Evolutionary conservation across 2,888 invertebrate genomes (phyloP), one percentile per base, ranked within the genome.

Genomic region (Dasysyrphus albostriatus): DNA sequence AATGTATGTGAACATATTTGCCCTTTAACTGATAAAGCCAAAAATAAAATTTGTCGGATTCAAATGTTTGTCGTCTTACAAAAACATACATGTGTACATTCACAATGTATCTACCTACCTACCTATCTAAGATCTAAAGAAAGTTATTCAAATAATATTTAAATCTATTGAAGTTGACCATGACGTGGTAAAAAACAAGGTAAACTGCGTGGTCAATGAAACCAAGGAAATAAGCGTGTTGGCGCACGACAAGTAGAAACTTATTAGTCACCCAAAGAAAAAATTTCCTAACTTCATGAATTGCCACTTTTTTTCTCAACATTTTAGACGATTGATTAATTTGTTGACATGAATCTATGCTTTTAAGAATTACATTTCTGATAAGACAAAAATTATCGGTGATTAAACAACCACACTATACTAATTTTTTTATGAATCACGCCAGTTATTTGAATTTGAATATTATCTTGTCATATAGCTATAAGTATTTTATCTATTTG

Each of bases 201-300:
- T 82, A 24, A 82, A 82, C 70, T 70, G 69, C 56, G 34, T 75
- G 51, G 42, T 69, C 51, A 67, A 37, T 69, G 14, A 34, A 49
- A 54, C 29, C 14, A 19, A 19, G 3, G 16, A 10, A 9, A 29
- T 5, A 51, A 59, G 5, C 12, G 47, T 14, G 61, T 8, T 37
- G 37, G 19, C 59, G 12, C 16, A 70, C 51, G 56, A 34, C 51
- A 44, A 10, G 44, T 16, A 5, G 14, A 29, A n/a, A 44, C 12
- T 5, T 44, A 24, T 79, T 58, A 73, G 39, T 67, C 79, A 59
- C 10, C 39, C 47, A 7, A 16, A 19, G 3, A 24, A 65, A 59
- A 47, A 10, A 59, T 63, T 32, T 63, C 37, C 47, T 29, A 72
- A 47, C 10, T 73, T 29, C 8, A 63, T 51, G 49, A 42, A 29